These are phyloP conservation scores for Pterobdella sp. DNA, from an alignment of 2,888 invertebrate species.

Conservation along the genomic window DNA sequence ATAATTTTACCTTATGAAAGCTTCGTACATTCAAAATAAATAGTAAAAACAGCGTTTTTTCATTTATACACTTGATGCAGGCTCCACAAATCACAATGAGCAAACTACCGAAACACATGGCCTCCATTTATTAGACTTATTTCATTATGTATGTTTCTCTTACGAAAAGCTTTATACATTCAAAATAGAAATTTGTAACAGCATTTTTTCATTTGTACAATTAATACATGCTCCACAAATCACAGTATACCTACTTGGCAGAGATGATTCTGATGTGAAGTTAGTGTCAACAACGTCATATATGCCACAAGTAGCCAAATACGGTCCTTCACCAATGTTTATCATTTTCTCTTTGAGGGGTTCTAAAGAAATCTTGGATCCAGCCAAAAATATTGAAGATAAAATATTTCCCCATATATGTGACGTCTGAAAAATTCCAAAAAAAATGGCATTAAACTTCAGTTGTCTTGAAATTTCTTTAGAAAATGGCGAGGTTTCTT, in stretches of 20 bases:
- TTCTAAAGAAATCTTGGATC: not conserved
- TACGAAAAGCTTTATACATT: too few species aligned
- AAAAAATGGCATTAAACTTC: conserved; percentile 48
- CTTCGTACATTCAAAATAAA: too few species aligned
- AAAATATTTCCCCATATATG: conserved; percentile 51
- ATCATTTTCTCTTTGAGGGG: not conserved
- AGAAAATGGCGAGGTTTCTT: conserved; percentile 40
- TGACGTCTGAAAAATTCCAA: conserved; percentile 50
- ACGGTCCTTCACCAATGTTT: not conserved
- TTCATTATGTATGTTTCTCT: too few species aligned
- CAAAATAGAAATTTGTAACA: too few species aligned
- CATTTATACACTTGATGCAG: too few species aligned
- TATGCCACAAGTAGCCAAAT: conserved; percentile 32
- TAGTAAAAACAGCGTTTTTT: too few species aligned
- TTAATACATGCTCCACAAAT: too few species aligned
- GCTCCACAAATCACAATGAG: too few species aligned
- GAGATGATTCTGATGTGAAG: not conserved
- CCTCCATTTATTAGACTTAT: too few species aligned
- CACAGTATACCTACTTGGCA: not conserved
- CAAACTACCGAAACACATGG: too few species aligned
- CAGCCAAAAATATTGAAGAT: conserved; percentile 44
- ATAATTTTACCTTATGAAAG: too few species aligned
- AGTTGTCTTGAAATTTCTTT: conserved; percentile 46
- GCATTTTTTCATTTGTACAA: too few species aligned
- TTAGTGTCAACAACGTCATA: conserved; percentile 33